Base-by-base conservation (phyloP, 2,113 vertebrate species). In the Cathartes aura region DNA sequence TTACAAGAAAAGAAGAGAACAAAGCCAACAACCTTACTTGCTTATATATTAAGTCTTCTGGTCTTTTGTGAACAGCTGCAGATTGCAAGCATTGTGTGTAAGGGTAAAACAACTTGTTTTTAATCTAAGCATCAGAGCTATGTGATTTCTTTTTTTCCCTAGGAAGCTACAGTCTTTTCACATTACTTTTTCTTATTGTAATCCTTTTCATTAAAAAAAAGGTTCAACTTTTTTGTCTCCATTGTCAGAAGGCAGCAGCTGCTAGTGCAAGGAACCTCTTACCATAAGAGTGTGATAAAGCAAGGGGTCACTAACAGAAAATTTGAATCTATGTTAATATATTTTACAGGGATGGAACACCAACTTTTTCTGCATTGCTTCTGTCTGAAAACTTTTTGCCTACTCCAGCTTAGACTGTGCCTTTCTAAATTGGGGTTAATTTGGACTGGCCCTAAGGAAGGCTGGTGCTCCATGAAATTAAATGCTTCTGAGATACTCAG, bases 51-150 rank as follows among this genome's bases (percentile, higher is more conserved):
- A 59, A 84, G 21, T 89, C 43, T 88, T 89, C 47, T 83, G 15
- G 16, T 87, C 36, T 91, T 97, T 89, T 76, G 59, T 90, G 93
- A 98, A 93, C 88, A 96, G 86, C 83, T 97, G 95, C 88, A 95
- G 63, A 90, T 86, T 88, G 34, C 42, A 91, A 96, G n/a, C 27
- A 73, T 48, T 42, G 21, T n/a, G 17, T 63, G 43, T 87, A 84
- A 86, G 53, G 42, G 45, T 80, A 95, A 93, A 96, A 27, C 34
- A 92, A 62, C 73, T 96, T 85, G 60, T 2, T 96, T 96, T 95
- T 94, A 95, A 97, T 94, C 92, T 88, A 90, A 86, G 21, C 67
- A 91, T 96, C 81, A 94, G 63, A 87, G 40, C 23, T 76, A 20
- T 34, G 45, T 75, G 29, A 15, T 19, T 63, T 58, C 82, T 82